Conservation (phyloP, 2,797 vertebrate species). For the Pristis pectinata region DNA sequence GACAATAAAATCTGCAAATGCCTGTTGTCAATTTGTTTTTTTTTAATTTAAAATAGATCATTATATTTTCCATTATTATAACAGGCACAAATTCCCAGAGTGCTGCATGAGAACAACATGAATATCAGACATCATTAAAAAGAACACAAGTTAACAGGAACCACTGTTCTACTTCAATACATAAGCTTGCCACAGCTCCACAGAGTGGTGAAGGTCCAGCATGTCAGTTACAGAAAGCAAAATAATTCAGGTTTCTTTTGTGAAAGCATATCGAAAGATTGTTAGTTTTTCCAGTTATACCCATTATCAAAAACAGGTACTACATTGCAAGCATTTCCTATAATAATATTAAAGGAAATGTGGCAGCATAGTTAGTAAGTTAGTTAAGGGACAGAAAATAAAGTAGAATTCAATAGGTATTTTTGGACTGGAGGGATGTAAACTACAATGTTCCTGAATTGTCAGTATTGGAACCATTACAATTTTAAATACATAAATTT, state of each 20-base stretch:
- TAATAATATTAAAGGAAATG: neutral
- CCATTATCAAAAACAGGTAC: neutral
- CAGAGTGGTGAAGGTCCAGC: neutral
- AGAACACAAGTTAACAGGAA: neutral
- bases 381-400: neutral
- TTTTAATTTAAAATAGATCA: neutral
- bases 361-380: neutral
- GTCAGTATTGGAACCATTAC: neutral
- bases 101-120: neutral
- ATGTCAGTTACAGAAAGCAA: neutral
- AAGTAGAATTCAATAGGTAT: neutral
- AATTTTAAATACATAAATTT: neutral
- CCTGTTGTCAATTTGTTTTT: no score
- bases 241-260: neutral
- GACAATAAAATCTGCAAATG: neutral
- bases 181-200: neutral
- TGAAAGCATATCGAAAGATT: neutral
- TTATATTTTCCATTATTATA: neutral
- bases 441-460: neutral
- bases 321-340: neutral
- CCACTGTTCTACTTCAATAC: neutral
- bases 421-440: neutral
- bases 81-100: neutral
- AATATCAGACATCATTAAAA: neutral
- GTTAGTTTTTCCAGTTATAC: neutral